Conservation (phyloP, 2,113 vertebrate species). For the Pachycephala philippinensis region DNA sequence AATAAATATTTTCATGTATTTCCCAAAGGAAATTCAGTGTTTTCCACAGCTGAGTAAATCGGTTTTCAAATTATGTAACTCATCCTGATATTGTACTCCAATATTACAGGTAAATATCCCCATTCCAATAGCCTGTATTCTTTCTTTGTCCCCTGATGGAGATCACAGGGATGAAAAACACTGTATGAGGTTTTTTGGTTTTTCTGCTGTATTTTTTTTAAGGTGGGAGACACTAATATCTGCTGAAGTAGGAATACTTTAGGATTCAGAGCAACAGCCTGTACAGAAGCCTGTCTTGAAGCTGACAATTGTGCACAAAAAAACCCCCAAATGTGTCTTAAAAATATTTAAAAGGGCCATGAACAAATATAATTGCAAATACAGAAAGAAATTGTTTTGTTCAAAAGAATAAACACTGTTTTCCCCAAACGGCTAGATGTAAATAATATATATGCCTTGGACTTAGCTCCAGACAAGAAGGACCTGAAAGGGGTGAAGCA, state of each 20-base stretch:
- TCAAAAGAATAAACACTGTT: not conserved
- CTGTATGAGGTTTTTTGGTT: accelerated
- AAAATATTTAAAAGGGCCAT: not conserved
- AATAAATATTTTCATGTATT: slow-evolving; percentile 1
- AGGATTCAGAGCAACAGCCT: not conserved
- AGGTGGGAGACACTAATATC: not conserved
- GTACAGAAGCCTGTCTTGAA: not conserved
- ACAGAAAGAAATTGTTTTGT: not conserved
- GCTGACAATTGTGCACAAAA: not conserved
- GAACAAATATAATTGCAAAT: not conserved
- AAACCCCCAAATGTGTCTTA: not conserved
- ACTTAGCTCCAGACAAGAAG: not conserved
- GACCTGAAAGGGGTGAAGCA: not conserved
- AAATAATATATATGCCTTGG: not conserved
- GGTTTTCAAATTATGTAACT: slow-evolving; percentile 28
- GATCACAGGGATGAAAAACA: not conserved
- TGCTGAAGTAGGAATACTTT: not conserved
- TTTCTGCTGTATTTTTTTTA: not conserved
- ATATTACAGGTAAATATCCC: not conserved
- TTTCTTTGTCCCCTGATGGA: not conserved
- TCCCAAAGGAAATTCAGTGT: slow-evolving; percentile 42
- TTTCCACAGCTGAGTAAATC: not conserved
- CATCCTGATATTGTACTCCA: not conserved
- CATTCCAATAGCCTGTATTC: not conserved
- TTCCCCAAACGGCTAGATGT: not conserved